Evolutionary conservation across 1,140 invertebrate species (phyloP).

Genomic region (fruit fly (Drosophila melanogaster)): Release_6_plus_ISO1_MT NT_033777.3:14614501-14615000

Average conservation of each 20-base stretch:
- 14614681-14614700: too few species aligned
- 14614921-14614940: conserved; percentile 67
- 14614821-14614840: conserved; percentile 64
- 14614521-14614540: conserved; percentile 19
- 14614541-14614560: not conserved
- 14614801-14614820: conserved; percentile 65
- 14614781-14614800: conserved; percentile 53
- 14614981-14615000: conserved; percentile 42
- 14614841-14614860: conserved; percentile 14
- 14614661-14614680: not conserved
- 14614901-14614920: conserved; percentile 28
- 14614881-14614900: not conserved
- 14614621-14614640: too few species aligned
- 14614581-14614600: too few species aligned
- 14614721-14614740: conserved; percentile 48
- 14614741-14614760: conserved; percentile 54
- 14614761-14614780: conserved; percentile 59
- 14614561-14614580: too few species aligned
- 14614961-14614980: conserved; percentile 71
- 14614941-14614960: conserved; percentile 68
- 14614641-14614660: too few species aligned
- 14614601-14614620: too few species aligned
- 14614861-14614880: not conserved
- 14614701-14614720: not conserved
- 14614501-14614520: conserved; percentile 53